Evolutionary conservation across 53 echinoderm and acorn worm species (phyloP).

Genomic region (Zoroaster sp.): DNA sequence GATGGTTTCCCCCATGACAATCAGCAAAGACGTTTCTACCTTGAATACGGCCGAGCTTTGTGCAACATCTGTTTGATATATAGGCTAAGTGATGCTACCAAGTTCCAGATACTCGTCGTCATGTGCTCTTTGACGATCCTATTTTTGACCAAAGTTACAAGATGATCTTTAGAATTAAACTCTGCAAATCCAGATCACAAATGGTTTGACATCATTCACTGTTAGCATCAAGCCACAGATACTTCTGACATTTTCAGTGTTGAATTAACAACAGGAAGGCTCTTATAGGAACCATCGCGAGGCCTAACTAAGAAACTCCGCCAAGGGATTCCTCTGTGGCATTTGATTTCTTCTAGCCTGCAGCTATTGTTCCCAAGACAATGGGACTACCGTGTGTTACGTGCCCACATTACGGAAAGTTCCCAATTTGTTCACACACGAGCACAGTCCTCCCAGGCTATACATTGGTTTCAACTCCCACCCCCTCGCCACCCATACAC

Average conservation of each 20-base stretch:
- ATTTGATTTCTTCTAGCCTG: background rate
- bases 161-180: background rate
- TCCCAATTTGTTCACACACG: too few species aligned
- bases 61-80: too few species aligned
- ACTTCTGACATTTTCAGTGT: constrained; percentile 18
- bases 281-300: background rate
- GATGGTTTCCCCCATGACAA: too few species aligned
- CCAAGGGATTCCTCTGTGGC: background rate
- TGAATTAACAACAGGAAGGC: background rate
- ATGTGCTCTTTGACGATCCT: background rate
- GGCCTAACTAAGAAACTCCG: background rate
- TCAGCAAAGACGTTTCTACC: too few species aligned
- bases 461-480: too few species aligned
- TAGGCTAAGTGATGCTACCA: background rate
- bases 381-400: too few species aligned
- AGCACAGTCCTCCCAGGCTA: too few species aligned
- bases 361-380: constrained; percentile 45
- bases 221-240: background rate
- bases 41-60: too few species aligned
- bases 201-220: background rate
- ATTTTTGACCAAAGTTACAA: background rate
- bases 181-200: background rate
- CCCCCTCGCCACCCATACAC: too few species aligned
- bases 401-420: too few species aligned
- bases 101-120: background rate